Percentiles rank a stretch among this genome's conserved stretches.
Evolutionary conservation across 2,888 invertebrate species (phyloP).

Genomic region (Vannuccia rotundouncinata): DNA sequence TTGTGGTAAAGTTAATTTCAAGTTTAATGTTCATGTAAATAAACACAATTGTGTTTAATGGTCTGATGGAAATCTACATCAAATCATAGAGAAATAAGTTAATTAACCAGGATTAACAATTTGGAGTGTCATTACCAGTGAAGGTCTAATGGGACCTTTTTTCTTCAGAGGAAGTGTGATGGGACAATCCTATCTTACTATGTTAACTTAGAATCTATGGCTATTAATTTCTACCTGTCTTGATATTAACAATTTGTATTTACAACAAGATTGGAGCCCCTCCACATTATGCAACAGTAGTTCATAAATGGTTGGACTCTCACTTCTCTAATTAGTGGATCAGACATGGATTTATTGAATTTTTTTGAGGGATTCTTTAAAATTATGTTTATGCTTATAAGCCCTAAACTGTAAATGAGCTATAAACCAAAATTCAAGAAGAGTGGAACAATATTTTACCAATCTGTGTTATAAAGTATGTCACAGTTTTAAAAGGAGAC

Average conservation of each 20-base stretch:
- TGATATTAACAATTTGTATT: not conserved
- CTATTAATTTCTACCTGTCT: not conserved
- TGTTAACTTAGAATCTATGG: not conserved
- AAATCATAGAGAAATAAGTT: no score
- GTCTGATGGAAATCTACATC: no score
- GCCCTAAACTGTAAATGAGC: not conserved
- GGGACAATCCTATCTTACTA: no score
- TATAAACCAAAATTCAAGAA: not conserved
- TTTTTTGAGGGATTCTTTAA: not conserved
- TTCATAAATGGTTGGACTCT: not conserved
- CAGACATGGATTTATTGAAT: not conserved
- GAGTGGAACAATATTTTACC: not conserved
- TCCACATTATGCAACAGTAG: not conserved
- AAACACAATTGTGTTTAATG: no score
- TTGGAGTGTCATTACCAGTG: no score
- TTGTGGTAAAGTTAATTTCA: no score
- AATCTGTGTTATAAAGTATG: not conserved
- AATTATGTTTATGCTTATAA: not conserved
- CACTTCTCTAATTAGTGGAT: not conserved
- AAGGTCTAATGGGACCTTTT: no score
- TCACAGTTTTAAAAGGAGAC: not conserved
- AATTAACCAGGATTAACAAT: no score
- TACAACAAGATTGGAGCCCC: not conserved
- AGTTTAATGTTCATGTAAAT: no score
- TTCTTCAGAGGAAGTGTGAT: no score